Conservation (phyloP, 1,140 invertebrate species). For the Sitobion miscanthi region DNA sequence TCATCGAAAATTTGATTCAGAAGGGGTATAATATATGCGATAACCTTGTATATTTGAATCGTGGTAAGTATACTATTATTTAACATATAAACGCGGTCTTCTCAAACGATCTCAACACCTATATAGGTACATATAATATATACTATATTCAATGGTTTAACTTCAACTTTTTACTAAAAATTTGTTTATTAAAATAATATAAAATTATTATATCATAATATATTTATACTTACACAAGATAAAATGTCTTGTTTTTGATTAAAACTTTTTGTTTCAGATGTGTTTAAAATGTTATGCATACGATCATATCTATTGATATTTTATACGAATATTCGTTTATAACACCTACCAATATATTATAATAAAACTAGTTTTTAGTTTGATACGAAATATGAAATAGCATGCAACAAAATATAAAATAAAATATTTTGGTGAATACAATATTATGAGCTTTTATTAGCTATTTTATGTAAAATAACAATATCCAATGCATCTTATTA, state of each 20-base stretch:
- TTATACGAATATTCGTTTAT: not conserved
- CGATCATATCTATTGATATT: not conserved
- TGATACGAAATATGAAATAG: not conserved
- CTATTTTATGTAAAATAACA: too few species aligned
- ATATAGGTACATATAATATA: too few species aligned
- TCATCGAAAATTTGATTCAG: too few species aligned
- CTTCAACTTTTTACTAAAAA: not conserved
- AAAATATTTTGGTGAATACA: not conserved
- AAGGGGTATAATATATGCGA: too few species aligned
- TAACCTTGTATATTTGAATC: too few species aligned
- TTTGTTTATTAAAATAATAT: not conserved
- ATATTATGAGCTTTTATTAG: not conserved
- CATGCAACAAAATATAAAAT: not conserved
- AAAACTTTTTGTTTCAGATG: not conserved
- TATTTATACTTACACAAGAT: not conserved
- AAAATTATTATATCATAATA: not conserved
- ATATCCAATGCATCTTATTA: too few species aligned
- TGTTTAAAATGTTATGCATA: not conserved
- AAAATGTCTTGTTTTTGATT: not conserved
- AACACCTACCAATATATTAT: not conserved
- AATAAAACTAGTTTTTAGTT: not conserved
- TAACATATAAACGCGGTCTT: not conserved
- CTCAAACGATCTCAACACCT: too few species aligned
- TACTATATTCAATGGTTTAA: not conserved
- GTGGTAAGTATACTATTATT: not conserved